A percentile compares a stretch with the other conserved stretches of the same genome.
phyloP scores from a whole-genome alignment of 2,888 invertebrate species.

The Lithophane ornitopus region DNA sequence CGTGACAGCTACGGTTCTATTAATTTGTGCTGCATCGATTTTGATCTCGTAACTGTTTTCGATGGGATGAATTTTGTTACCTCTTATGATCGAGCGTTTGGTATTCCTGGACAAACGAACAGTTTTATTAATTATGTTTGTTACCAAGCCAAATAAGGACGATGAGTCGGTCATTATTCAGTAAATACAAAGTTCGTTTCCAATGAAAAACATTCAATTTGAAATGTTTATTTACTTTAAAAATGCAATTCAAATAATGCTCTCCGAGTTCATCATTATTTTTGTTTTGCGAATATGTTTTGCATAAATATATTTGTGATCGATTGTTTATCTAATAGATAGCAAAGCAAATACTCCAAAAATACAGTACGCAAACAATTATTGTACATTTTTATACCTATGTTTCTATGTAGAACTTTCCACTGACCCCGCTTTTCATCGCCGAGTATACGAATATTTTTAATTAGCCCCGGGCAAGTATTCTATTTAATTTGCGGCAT shows the following conservation, averaged over 20 bases:
- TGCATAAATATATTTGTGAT: constrained; percentile 10
- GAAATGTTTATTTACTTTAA: neutral
- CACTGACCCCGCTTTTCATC: constrained; percentile 73
- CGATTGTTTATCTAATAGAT: constrained; percentile 12
- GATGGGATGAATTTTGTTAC: constrained; percentile 31
- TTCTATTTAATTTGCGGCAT: constrained; percentile 86
- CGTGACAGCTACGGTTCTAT: constrained; percentile 78
- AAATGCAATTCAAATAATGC: constrained; percentile 14
- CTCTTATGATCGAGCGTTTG: neutral
- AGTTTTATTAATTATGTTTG: neutral
- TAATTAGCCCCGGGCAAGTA: constrained; percentile 83
- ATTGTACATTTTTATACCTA: constrained; percentile 55
- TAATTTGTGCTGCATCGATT: constrained; percentile 79
- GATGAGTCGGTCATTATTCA: neutral
- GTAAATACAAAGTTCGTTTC: neutral
- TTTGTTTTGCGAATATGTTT: constrained; percentile 31
- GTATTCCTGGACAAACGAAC: neutral
- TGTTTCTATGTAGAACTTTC: constrained; percentile 67
- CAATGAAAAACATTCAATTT: constrained; percentile 4
- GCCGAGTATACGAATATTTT: constrained; percentile 75
- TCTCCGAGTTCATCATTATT: constrained; percentile 4
- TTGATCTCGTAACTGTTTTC: constrained; percentile 64
- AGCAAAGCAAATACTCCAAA: constrained; percentile 18
- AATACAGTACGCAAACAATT: constrained; percentile 41
- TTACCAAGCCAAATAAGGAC: neutral